These are phyloP conservation scores for Lissonota sp. DNA, from an alignment of 2,888 invertebrate species.

Conservation along the genomic window DNA sequence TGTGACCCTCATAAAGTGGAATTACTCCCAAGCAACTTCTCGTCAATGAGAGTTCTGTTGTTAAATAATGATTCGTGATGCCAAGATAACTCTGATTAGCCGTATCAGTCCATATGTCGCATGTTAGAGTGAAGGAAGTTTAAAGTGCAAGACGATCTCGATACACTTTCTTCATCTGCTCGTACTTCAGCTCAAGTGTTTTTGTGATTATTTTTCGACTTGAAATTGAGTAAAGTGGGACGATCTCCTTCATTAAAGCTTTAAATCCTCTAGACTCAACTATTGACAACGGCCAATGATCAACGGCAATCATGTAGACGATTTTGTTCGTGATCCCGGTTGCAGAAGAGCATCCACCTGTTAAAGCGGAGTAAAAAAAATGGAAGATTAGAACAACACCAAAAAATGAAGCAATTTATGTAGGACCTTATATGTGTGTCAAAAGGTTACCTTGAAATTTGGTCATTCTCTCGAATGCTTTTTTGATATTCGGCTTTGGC, in stretches of 20 bases:
- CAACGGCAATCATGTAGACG: constrained; percentile 60
- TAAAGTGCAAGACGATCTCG: constrained; percentile 7
- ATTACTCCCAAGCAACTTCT: constrained; percentile 53
- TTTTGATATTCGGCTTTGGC: constrained; percentile 17
- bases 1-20: constrained; percentile 62
- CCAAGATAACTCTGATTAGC: constrained; percentile 71
- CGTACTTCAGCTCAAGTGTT: constrained; percentile 47
- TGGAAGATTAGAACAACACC: no score
- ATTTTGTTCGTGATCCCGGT: constrained; percentile 41
- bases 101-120: constrained; percentile 72
- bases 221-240: constrained; percentile 47
- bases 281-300: constrained; percentile 52
- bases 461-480: constrained; percentile 19
- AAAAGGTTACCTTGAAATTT: constrained; percentile 12
- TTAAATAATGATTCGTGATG: constrained; percentile 70
- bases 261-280: constrained; percentile 57
- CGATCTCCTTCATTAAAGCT: constrained; percentile 44
- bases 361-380: no score
- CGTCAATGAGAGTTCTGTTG: constrained; percentile 55
- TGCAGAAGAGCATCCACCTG: constrained; percentile 19
- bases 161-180: constrained; percentile 21
- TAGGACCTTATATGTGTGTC: no score
- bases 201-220: constrained; percentile 52
- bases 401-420: no score
- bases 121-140: constrained; percentile 66